These are phyloP conservation scores for Anhinga anhinga DNA, from an alignment of 2,113 vertebrate species.

Conservation along the genomic window DNA sequence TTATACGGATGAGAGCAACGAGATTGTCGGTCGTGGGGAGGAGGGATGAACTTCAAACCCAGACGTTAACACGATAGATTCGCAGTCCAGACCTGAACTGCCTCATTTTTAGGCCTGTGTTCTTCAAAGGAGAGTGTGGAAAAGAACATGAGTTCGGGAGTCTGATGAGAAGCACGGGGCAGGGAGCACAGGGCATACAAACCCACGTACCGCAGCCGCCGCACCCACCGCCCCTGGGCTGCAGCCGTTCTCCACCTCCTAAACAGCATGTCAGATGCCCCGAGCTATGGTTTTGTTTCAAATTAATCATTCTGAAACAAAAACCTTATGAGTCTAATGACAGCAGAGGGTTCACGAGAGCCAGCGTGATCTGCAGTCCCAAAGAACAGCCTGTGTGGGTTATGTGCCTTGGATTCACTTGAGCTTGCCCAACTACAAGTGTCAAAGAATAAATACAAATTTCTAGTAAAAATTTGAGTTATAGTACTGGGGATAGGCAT, in stretches of 20 bases:
- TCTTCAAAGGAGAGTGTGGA: neutral
- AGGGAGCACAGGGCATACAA: neutral
- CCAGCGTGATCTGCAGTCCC: rapidly evolving
- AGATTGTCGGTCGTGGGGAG: neutral
- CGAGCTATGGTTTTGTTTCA: neutral
- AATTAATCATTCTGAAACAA: neutral
- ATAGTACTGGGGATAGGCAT: neutral
- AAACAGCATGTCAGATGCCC: neutral
- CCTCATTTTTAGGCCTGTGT: neutral
- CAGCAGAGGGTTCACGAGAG: neutral
- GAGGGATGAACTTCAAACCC: neutral
- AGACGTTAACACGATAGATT: rapidly evolving
- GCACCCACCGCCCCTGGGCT: neutral
- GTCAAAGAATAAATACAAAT: neutral
- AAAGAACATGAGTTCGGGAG: neutral
- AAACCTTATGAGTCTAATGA: neutral
- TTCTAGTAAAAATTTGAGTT: neutral
- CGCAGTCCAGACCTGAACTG: neutral
- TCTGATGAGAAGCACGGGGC: neutral
- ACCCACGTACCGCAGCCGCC: rapidly evolving
- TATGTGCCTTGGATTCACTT: neutral
- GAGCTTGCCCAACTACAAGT: neutral
- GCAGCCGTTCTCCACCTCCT: neutral
- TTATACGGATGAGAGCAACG: neutral
- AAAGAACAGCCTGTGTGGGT: neutral